Conservation (phyloP, 1,140 invertebrate genomes). For the Mya arenaria region DNA sequence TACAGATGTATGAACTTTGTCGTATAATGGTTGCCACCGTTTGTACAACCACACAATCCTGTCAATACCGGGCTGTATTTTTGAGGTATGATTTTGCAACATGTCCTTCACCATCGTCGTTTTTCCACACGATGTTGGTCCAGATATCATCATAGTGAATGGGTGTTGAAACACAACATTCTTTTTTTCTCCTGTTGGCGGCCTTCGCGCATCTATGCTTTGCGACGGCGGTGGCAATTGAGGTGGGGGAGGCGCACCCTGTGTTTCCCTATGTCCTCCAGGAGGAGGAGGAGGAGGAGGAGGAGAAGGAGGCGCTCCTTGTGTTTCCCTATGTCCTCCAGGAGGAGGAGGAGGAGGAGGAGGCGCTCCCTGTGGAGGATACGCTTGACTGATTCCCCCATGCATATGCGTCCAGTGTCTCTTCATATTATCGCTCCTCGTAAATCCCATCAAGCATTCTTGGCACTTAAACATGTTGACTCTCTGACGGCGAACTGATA, state of each 20-base stretch:
- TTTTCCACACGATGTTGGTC: conserved; percentile 23
- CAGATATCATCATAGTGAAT: conserved; percentile 34
- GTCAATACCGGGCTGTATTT: background rate
- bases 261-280: no score
- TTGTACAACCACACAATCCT: conserved; percentile 33
- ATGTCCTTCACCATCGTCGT: conserved; percentile 1
- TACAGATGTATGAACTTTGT: background rate
- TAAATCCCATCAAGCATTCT: background rate
- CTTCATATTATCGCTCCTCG: background rate
- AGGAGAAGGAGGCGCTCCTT: no score
- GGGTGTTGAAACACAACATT: conserved; percentile 16
- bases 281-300: no score
- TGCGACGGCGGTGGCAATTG: background rate
- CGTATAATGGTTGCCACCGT: conserved; percentile 39
- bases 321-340: no score
- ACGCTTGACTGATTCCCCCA: background rate
- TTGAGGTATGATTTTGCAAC: background rate
- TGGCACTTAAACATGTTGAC: background rate
- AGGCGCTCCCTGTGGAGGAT: no score
- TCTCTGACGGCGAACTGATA: background rate
- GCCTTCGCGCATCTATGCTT: no score
- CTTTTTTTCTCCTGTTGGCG: no score
- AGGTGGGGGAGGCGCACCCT: background rate
- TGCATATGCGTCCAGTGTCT: background rate
- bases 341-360: no score